Percentiles rank a stretch among this genome's conserved stretches.
These are phyloP conservation scores for Cyclophora albipunctata DNA, from an alignment of 2,888 invertebrate genomes.

Conservation along the genomic window DNA sequence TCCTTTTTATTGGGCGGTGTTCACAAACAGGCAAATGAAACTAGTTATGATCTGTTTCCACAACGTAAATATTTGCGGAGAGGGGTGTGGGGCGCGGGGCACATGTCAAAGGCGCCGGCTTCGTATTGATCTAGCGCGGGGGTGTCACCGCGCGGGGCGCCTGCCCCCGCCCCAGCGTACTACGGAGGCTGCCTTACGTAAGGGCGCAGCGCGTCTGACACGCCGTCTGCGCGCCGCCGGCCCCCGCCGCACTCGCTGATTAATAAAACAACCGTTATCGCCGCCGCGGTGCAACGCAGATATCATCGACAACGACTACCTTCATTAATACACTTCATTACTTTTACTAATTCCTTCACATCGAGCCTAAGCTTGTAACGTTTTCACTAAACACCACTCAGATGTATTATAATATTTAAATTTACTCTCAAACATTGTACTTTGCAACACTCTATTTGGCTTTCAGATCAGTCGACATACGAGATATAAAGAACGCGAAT, in stretches of 20 bases:
- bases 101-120: slow-evolving; percentile 73
- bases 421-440: no score
- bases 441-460: no score
- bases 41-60: slow-evolving; percentile 71
- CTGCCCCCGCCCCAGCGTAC: neutral
- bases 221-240: slow-evolving; percentile 53
- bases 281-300: slow-evolving; percentile 46
- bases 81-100: slow-evolving; percentile 60
- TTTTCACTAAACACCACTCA: no score
- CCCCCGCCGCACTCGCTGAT: slow-evolving; percentile 49
- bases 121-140: slow-evolving; percentile 69
- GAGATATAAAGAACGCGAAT: no score
- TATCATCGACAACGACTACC: slow-evolving; percentile 36
- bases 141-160: slow-evolving; percentile 14
- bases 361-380: no score
- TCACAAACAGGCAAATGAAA: slow-evolving; percentile 52
- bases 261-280: slow-evolving; percentile 64
- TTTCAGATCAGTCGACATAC: no score
- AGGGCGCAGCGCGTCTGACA: slow-evolving; percentile 65
- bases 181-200: slow-evolving; percentile 60
- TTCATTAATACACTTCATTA: slow-evolving; percentile 30
- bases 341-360: no score
- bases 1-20: slow-evolving; percentile 15
- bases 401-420: no score
- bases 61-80: slow-evolving; percentile 72